phyloP scores from a whole-genome alignment of 2,797 vertebrate genomes.

The Channa striata region DNA sequence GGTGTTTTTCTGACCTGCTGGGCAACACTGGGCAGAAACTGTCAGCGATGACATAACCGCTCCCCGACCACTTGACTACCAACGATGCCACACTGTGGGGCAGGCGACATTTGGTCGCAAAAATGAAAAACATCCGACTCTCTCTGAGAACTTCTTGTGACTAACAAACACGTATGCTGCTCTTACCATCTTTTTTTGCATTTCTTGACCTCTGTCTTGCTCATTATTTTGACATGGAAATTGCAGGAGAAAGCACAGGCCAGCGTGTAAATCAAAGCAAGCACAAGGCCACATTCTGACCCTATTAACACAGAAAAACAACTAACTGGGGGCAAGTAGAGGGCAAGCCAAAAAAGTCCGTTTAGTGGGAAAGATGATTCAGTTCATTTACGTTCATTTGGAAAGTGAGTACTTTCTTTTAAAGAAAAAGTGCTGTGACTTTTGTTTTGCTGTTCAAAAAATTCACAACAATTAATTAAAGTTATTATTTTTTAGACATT shows the following conservation, averaged over 20 bases:
- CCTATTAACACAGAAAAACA: slow-evolving; percentile 10
- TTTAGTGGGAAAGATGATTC: slow-evolving; percentile 6
- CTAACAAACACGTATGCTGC: slow-evolving; percentile 12
- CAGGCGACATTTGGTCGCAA: slow-evolving; percentile 20
- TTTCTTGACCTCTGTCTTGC: slow-evolving; percentile 14
- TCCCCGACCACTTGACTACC: slow-evolving; percentile 53
- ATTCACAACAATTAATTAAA: too few species aligned
- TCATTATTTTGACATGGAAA: slow-evolving; percentile 34
- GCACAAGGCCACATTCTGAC: slow-evolving; percentile 24
- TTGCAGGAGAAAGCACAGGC: slow-evolving; percentile 13
- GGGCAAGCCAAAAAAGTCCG: slow-evolving; percentile 13
- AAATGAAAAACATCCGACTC: slow-evolving; percentile 28
- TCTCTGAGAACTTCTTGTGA: slow-evolving; percentile 11
- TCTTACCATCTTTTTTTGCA: slow-evolving; percentile 11
- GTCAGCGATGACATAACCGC: slow-evolving; percentile 48
- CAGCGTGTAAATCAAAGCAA: slow-evolving; percentile 20
- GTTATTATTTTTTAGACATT: too few species aligned
- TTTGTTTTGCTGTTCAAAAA: too few species aligned
- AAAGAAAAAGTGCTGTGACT: not conserved
- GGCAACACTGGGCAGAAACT: slow-evolving; percentile 41
- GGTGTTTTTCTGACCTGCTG: slow-evolving; percentile 40
- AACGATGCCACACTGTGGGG: slow-evolving; percentile 45
- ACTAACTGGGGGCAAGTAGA: slow-evolving; percentile 14
- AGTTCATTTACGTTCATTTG: not conserved
- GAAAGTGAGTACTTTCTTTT: not conserved